Conservation (phyloP, 2,113 vertebrate species). For the Apodemus sylvaticus region DNA sequence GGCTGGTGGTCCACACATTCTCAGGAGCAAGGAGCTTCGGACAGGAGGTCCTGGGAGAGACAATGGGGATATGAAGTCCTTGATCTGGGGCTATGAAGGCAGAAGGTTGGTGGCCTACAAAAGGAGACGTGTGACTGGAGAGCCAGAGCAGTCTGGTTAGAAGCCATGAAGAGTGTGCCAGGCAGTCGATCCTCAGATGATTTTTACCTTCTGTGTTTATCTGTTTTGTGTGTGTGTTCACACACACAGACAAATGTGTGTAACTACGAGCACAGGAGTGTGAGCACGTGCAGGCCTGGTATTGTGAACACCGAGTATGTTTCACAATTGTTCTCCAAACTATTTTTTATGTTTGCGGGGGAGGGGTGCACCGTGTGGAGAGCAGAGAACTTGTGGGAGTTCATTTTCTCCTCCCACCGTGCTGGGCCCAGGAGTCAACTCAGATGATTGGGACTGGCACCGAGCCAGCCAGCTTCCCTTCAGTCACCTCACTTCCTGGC, state of each 20-base stretch:
- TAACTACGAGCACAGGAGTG: background rate
- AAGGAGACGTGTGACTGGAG: background rate
- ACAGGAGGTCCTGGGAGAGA: background rate
- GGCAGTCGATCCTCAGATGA: background rate
- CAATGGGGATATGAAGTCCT: background rate
- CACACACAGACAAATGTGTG: background rate
- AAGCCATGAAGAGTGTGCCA: background rate
- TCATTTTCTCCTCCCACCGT: background rate
- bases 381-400: background rate
- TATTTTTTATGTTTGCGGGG: background rate
- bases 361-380: background rate
- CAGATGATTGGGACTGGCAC: background rate
- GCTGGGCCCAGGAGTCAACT: too few species aligned
- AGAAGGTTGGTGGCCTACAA: background rate
- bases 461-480: background rate
- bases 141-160: background rate
- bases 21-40: background rate
- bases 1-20: background rate
- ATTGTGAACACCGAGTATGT: background rate
- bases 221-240: background rate
- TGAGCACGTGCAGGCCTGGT: background rate
- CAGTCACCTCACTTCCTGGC: background rate
- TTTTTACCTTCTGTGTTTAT: background rate
- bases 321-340: background rate
- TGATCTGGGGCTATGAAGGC: background rate